Base-by-base conservation (phyloP, 1,140 invertebrate species). In the Doryteuthis pealeii region DNA sequence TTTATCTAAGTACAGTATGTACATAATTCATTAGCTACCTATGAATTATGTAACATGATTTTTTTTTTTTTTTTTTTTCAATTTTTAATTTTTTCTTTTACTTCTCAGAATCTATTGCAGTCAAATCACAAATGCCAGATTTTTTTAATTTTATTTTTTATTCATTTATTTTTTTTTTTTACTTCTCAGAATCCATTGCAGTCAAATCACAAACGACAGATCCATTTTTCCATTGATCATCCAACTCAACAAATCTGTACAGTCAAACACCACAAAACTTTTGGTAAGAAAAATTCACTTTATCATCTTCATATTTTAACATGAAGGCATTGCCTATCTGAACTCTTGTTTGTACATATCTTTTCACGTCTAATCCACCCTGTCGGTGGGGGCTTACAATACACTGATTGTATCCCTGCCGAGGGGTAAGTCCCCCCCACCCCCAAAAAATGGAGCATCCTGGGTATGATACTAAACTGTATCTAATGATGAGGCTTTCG, bases 201-300 rank as follows among this genome's bases (percentile, higher is more conserved):
- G 92, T 74, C 93, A 96, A 75, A 92, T 98, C 32, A 89, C 92
- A 0, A 90, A 91, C 12, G 93, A 91, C 83, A 87, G 91, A 65
- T 87, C 90, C 58, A 87, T 96, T 70, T 86, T 94, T 65, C 90
- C 92, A 30, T 88, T 92, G 33, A 84, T 97, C 67, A 91, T 93
- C 82, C 90, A 91, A 84, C 88, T 96, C 33, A 89, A 62, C 26
- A 28, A 62, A 62, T 22, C 18, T 28, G 26, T 62, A n/a, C 54
- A 62, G 26, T 22, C 18, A 62, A 22, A 12, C 26, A 18, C 18
- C 18, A n/a, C 54, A n/a, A 5, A 62, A 62, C 54, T 62, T 62
- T 8, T 62, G 54, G 54, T 62, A 62, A 62, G 54, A 0, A n/a
- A n/a, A n/a, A n/a, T 62, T 62, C 6, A n/a, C 26, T 12, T 28